These are phyloP conservation scores for Benitochromis conjunctus DNA, from an alignment of 2,113 vertebrate genomes.

Conservation along the genomic window DNA sequence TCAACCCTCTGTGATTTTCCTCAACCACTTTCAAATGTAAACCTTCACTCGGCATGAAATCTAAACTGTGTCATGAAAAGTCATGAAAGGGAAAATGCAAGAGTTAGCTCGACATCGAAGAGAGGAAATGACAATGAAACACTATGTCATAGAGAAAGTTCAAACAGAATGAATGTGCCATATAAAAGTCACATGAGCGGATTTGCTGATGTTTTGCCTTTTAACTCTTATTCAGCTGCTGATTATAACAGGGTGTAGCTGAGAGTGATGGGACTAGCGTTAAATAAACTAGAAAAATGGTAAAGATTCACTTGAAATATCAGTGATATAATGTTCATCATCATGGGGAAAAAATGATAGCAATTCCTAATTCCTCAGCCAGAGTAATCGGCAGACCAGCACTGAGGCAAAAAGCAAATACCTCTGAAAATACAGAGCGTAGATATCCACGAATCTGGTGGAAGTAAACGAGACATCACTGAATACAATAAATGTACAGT, in stretches of 20 bases:
- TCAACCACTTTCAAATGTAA: not conserved
- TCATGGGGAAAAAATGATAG: rapidly evolving
- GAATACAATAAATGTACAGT: not conserved
- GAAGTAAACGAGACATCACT: rapidly evolving
- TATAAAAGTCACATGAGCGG: not conserved
- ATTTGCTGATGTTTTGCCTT: not conserved
- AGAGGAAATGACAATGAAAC: not conserved
- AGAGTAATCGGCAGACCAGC: not conserved
- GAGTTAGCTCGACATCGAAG: not conserved
- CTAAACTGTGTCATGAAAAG: not conserved
- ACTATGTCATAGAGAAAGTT: not conserved
- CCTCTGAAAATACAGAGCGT: not conserved
- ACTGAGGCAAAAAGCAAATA: not conserved
- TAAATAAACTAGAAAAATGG: not conserved
- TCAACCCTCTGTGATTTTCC: not conserved
- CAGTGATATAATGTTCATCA: not conserved
- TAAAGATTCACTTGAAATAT: not conserved
- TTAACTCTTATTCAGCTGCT: not conserved
- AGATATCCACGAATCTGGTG: not conserved
- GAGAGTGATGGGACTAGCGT: not conserved
- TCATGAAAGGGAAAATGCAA: not conserved
- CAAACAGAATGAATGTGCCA: not conserved
- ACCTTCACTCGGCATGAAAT: not conserved
- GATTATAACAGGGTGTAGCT: not conserved
- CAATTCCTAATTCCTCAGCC: not conserved